phyloP scores from a whole-genome alignment of 2,888 invertebrate genomes.

The Drosophila neutralis region DNA sequence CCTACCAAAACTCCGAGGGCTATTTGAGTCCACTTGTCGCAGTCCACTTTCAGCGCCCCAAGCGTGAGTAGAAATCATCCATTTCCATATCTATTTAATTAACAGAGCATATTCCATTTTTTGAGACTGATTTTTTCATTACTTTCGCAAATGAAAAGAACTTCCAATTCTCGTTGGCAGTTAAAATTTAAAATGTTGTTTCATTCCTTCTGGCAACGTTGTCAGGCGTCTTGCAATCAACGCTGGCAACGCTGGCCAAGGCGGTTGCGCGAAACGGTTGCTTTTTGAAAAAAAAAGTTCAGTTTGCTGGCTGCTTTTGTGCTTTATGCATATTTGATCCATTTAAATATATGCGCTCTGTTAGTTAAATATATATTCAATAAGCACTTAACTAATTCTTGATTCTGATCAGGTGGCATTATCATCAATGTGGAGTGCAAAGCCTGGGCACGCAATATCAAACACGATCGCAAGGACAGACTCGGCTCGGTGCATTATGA shows the following conservation, averaged over 20 bases:
- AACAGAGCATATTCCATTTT: background rate
- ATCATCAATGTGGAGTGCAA: constrained; percentile 89
- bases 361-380: background rate
- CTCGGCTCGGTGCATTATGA: constrained; percentile 91
- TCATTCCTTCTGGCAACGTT: background rate
- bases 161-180: background rate
- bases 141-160: accelerated
- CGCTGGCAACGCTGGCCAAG: background rate
- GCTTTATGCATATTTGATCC: background rate
- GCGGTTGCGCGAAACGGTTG: background rate
- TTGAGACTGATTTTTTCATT: background rate
- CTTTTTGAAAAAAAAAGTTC: background rate
- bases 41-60: constrained; percentile 92
- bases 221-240: background rate
- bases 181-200: background rate
- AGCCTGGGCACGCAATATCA: constrained; percentile 89
- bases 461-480: constrained; percentile 88
- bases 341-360: background rate
- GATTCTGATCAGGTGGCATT: constrained; percentile 85
- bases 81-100: background rate
- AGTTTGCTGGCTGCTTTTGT: background rate
- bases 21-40: constrained; percentile 95
- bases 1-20: constrained; percentile 93
- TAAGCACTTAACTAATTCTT: too few relatives aligned
- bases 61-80: constrained; percentile 88